Conservation (phyloP, 2,888 invertebrate species). For the Vanessa cardui region DNA sequence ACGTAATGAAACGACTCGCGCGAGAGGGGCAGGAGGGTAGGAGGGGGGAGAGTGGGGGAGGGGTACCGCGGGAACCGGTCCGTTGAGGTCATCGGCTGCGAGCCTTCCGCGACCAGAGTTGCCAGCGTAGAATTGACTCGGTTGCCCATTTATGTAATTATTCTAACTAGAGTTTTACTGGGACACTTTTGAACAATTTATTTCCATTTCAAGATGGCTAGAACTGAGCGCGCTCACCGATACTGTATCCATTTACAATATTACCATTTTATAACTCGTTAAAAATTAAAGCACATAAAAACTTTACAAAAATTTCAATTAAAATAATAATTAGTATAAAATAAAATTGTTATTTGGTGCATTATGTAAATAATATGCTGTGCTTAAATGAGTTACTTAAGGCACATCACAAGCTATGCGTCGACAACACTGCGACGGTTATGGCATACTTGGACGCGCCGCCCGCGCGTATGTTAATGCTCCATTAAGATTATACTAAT, state of each 20-base stretch:
- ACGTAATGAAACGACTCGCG: constrained; percentile 81
- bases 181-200: constrained; percentile 58
- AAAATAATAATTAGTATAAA: not conserved
- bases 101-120: constrained; percentile 78
- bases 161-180: constrained; percentile 59
- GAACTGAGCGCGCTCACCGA: not conserved
- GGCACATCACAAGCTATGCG: constrained; percentile 17
- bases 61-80: constrained; percentile 74
- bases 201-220: constrained; percentile 51
- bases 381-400: not conserved
- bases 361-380: not conserved
- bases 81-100: constrained; percentile 80
- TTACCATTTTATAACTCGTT: not conserved
- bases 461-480: constrained; percentile 80
- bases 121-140: constrained; percentile 59
- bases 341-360: no score
- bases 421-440: constrained; percentile 63
- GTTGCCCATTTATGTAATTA: constrained; percentile 66
- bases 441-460: constrained; percentile 67
- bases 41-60: constrained; percentile 51
- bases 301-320: not conserved
- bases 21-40: constrained; percentile 54
- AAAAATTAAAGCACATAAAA: not conserved
- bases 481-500: constrained; percentile 83
- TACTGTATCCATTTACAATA: not conserved